These are phyloP conservation scores for Slavum lentiscoides DNA, from an alignment of 2,888 invertebrate species.

Conservation along the genomic window DNA sequence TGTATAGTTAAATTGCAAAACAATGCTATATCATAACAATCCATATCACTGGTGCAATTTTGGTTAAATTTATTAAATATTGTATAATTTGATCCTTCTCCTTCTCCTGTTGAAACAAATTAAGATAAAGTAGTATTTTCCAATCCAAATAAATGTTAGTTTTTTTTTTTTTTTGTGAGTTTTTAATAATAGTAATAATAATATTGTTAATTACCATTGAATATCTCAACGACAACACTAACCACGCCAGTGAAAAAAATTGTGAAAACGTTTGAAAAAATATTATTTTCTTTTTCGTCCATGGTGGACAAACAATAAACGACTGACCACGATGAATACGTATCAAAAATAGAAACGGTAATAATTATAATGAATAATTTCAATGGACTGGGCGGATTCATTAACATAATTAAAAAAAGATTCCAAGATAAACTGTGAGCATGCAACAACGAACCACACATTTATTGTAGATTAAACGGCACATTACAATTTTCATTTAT, in stretches of 20 bases:
- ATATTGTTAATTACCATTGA: conserved; percentile 1
- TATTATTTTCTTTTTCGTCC: not conserved
- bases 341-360: not conserved
- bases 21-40: not conserved
- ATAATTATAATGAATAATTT: not conserved
- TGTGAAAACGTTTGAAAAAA: not conserved
- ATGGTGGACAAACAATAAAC: not conserved
- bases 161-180: not conserved
- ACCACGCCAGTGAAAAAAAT: not conserved
- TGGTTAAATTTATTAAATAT: conserved; percentile 3
- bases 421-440: conserved; percentile 11
- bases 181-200: no score
- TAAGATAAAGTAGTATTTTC: not conserved
- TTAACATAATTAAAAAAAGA: conserved; percentile 37
- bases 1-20: not conserved
- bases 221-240: not conserved
- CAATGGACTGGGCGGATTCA: not conserved
- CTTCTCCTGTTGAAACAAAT: not conserved
- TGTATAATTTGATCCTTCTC: not conserved
- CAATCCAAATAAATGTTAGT: not conserved
- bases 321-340: not conserved
- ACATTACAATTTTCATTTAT: not conserved
- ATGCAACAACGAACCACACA: not conserved
- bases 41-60: not conserved
- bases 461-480: no score